phyloP scores from a whole-genome alignment of 2,797 vertebrate species.

The Alfaro cultratus region DNA sequence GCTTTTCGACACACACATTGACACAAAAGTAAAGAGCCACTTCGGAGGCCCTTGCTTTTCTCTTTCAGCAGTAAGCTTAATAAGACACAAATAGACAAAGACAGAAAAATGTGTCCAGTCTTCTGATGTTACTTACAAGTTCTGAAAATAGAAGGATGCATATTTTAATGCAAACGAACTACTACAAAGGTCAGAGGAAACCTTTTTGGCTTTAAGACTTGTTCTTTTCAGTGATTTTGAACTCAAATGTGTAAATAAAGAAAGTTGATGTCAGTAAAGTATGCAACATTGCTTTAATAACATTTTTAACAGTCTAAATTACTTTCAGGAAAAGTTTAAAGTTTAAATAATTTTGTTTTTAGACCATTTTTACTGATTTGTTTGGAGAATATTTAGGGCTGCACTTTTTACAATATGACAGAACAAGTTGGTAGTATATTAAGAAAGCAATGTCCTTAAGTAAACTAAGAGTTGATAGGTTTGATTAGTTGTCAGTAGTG shows the following conservation, averaged over 20 bases:
- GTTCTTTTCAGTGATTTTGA: background rate
- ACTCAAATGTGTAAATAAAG: background rate
- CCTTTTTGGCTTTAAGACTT: background rate
- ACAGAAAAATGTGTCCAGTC: slow-evolving; percentile 17
- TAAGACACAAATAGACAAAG: slow-evolving; percentile 27
- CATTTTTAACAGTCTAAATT: background rate
- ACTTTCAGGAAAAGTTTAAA: background rate
- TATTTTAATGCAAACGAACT: background rate
- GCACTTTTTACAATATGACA: background rate
- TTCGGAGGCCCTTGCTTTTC: slow-evolving; percentile 24
- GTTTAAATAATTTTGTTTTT: background rate
- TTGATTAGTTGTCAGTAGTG: background rate
- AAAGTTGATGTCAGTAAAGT: background rate
- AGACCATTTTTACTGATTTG: background rate
- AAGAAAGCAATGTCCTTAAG: no score
- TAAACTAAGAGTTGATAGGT: background rate
- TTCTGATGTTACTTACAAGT: slow-evolving; percentile 13
- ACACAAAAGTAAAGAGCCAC: slow-evolving; percentile 35
- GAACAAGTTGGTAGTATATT: no score
- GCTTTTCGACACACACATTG: slow-evolving; percentile 21
- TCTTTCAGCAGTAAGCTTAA: background rate
- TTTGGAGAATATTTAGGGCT: background rate
- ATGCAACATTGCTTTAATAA: background rate
- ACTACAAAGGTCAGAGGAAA: slow-evolving; percentile 5
- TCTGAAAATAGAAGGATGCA: background rate